These are phyloP conservation scores for Pluvialis apricaria DNA, from an alignment of 2,113 vertebrate species.

Conservation along the genomic window DNA sequence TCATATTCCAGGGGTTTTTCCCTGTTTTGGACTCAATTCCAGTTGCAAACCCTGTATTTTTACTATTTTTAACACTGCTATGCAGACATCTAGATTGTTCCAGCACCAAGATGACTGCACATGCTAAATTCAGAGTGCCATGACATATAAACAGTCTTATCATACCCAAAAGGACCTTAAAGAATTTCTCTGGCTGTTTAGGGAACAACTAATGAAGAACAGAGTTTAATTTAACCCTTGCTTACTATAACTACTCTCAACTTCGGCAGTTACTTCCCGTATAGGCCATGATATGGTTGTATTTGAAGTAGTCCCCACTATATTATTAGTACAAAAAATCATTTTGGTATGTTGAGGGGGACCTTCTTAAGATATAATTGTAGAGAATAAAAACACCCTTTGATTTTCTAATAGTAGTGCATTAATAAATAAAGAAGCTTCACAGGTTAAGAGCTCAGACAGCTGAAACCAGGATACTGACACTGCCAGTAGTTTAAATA, in stretches of 20 bases:
- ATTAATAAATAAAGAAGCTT: not conserved
- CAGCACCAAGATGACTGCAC: not conserved
- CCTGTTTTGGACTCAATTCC: not conserved
- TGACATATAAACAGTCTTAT: not conserved
- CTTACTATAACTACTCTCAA: not conserved
- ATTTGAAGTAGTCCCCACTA: not conserved
- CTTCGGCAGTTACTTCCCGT: not conserved
- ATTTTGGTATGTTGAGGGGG: not conserved
- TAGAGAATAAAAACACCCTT: not conserved
- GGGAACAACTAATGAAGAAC: not conserved
- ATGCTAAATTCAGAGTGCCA: not conserved
- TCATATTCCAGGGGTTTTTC: not conserved
- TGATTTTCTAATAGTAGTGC: not conserved
- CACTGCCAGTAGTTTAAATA: not conserved
- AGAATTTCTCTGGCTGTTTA: not conserved
- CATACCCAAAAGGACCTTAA: not conserved
- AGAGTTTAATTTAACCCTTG: not conserved
- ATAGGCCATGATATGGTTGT: not conserved
- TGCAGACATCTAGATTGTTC: not conserved
- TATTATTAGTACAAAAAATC: not conserved
- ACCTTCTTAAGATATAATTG: not conserved
- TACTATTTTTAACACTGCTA: not conserved
- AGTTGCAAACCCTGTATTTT: not conserved
- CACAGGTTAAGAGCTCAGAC: not conserved
- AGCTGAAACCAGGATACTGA: not conserved